Base-by-base conservation (phyloP, 2,113 vertebrate species). In the Saccopteryx bilineata region DNA sequence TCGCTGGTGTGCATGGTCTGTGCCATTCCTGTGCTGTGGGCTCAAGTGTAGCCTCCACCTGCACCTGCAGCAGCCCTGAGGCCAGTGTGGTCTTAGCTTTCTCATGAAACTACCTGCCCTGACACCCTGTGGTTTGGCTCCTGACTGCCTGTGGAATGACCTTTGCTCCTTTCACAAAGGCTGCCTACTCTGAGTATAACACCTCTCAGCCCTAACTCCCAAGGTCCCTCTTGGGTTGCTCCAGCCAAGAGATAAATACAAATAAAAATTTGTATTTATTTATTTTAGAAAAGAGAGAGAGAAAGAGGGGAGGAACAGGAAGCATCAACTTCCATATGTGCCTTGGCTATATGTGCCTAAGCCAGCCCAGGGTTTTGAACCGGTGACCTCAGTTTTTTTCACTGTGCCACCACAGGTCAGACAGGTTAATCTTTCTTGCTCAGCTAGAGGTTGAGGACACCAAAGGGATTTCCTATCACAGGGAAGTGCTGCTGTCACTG, bases 141-240 rank as follows among this genome's bases (percentile, higher is more conserved):
- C 90, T n/a, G 58, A 9, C 7, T 46, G 54, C 54, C 83, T 33
- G 39, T 26, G 31, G 82, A 61, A 3, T 46, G 63, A 46, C 6
- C n/a, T n/a, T 83, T 9, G 61, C 19, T 24, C 46, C 26, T 75
- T 75, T 61, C 65, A 92, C 87, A 84, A 80, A 96, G 71, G 75
- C 66, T 46, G 54, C 17, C 4, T 79, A 39, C 39, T 39, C 39
- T 75, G 58, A 85, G 46, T 11, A 39, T 66, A 82, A 39, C 76
- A 12, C 18, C 82, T 21, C 46, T n/a, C 19, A 23, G 13, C 14
- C 52, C 26, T 13, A n/a, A 9, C 9, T n/a, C 31, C 54, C 7
- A 4, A 26, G 46, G 15, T 26, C 28, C 4, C 1, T 75, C 72
- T 50, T 76, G 17, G n/a, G 58, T 52, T n/a, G 26, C 74, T 50